Percentiles rank a stretch among this genome's conserved stretches.
Conservation (phyloP, 2,113 vertebrate genomes). For the Callionymus lyra region DNA sequence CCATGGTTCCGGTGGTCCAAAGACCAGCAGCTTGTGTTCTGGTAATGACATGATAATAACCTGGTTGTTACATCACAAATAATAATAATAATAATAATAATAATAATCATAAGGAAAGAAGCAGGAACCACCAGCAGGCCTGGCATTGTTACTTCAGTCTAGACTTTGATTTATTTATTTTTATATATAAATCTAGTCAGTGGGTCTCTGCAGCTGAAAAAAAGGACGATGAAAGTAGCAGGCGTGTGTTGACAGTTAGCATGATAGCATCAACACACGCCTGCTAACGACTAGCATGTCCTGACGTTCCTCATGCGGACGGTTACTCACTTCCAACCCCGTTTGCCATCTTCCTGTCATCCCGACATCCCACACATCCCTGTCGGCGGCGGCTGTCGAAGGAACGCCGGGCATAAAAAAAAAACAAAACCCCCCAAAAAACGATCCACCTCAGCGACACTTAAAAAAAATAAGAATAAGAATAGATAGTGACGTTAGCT, state of each 20-base stretch:
- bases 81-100: not conserved
- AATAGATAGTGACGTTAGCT: slow-evolving; percentile 14
- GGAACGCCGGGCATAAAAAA: no score
- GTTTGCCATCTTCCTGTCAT: slow-evolving; percentile 70
- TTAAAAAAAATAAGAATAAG: not conserved
- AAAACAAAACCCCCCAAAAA: no score
- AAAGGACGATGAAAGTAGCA: not conserved
- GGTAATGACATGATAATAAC: slow-evolving; percentile 10
- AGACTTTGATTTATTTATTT: slow-evolving; percentile 1
- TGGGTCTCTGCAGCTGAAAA: no score
- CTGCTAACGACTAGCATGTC: slow-evolving; percentile 39
- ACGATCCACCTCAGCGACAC: no score
- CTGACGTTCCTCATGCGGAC: slow-evolving; percentile 13
- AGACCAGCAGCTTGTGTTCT: slow-evolving; percentile 90
- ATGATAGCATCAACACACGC: not conserved
- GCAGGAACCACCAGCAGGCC: slow-evolving; percentile 1
- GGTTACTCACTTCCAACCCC: slow-evolving; percentile 69
- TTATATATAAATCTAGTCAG: no score
- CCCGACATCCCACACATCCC: slow-evolving; percentile 45
- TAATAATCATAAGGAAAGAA: not conserved
- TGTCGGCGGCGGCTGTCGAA: slow-evolving; percentile 1
- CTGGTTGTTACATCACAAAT: not conserved
- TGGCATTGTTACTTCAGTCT: not conserved
- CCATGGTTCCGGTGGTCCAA: slow-evolving; percentile 90
- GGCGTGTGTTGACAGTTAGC: slow-evolving; percentile 1